phyloP scores from a whole-genome alignment of 2,797 vertebrate species.

The Falco rusticolus region DNA sequence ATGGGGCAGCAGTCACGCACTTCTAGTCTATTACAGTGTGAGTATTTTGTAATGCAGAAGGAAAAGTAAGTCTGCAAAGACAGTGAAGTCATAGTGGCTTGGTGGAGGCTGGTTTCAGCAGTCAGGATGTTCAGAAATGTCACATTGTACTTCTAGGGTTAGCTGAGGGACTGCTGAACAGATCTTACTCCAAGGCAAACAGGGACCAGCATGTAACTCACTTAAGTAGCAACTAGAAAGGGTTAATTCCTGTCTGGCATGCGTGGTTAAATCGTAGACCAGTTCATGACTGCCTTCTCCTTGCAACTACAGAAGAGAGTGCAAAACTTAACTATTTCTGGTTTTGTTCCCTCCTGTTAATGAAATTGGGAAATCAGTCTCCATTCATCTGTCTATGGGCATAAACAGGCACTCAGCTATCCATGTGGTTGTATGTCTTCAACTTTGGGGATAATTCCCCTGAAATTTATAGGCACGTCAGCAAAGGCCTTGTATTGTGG shows the following conservation, averaged over 20 bases:
- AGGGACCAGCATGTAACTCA: background rate
- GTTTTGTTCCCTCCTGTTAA: too few species aligned
- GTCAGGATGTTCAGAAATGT: background rate
- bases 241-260: background rate
- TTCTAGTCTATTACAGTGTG: background rate
- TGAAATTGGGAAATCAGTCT: background rate
- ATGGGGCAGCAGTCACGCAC: background rate
- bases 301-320: background rate
- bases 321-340: background rate
- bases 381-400: fast-evolving
- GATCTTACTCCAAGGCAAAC: background rate
- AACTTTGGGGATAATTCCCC: background rate
- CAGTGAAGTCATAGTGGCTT: background rate
- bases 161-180: background rate
- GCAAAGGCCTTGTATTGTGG: background rate
- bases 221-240: background rate
- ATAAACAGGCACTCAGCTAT: background rate
- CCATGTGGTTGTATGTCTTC: background rate
- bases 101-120: background rate
- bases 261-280: background rate
- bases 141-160: background rate
- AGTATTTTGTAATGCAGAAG: background rate
- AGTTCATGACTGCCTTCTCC: background rate
- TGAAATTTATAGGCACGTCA: background rate
- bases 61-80: background rate